Percentiles rank a stretch among this genome's conserved stretches.
Conservation (phyloP, 2,113 vertebrate species). For the Patagioenas fasciata region DNA sequence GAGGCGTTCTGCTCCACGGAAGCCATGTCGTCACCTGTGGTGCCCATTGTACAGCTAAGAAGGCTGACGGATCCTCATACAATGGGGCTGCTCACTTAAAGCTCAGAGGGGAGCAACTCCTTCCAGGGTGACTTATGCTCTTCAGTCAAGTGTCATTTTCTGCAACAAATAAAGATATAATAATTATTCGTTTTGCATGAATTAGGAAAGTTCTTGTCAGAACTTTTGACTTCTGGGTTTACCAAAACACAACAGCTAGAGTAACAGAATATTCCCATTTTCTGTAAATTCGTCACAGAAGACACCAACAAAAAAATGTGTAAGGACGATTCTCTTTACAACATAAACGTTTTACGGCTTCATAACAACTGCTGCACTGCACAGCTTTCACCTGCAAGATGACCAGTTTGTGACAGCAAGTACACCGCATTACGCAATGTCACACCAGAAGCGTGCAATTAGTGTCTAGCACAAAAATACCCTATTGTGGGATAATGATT, state of each 20-base stretch:
- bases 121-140: not conserved
- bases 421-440: not conserved
- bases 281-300: not conserved
- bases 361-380: not conserved
- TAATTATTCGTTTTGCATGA: not conserved
- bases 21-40: conserved; percentile 83
- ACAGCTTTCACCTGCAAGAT: conserved; percentile 3
- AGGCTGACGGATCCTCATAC: not conserved
- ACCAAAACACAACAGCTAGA: not conserved
- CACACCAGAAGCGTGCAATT: not conserved
- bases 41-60: conserved; percentile 81
- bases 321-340: not conserved
- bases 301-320: not conserved
- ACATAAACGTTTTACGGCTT: not conserved
- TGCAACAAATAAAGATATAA: conserved; percentile 31
- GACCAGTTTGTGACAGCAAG: conserved; percentile 42
- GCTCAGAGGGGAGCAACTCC: not conserved
- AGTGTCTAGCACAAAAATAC: not conserved
- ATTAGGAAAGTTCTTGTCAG: not conserved
- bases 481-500: not conserved
- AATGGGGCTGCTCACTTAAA: not conserved
- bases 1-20: conserved; percentile 80
- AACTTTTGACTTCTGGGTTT: not conserved
- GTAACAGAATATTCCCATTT: not conserved
- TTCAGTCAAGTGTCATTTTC: conserved; percentile 31